Conservation (phyloP, 2,113 vertebrate species). For the Oryzias javanicus region DNA sequence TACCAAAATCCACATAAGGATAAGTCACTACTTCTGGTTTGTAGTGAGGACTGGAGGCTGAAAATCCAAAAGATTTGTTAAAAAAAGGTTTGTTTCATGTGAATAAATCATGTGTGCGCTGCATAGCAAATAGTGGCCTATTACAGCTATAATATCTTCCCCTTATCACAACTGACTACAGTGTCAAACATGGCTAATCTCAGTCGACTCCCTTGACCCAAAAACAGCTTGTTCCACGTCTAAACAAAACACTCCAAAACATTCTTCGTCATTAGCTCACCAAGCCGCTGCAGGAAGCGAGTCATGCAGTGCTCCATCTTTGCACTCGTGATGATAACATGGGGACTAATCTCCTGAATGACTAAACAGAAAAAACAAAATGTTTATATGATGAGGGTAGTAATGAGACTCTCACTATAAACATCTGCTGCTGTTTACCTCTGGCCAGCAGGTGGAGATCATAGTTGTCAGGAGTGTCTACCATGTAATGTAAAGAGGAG, state of each 20-base stretch:
- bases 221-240: constrained; percentile 26
- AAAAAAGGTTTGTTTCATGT: neutral
- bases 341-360: constrained; percentile 83
- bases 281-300: constrained; percentile 79
- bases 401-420: too few relatives aligned
- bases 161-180: constrained; percentile 19
- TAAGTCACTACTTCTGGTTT: constrained; percentile 86
- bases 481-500: constrained; percentile 86
- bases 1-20: constrained; percentile 91
- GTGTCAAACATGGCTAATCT: constrained; percentile 27
- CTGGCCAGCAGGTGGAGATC: constrained; percentile 83
- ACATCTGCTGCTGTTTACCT: constrained; percentile 65
- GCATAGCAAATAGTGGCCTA: neutral
- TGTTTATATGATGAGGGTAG: neutral
- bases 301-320: constrained; percentile 88
- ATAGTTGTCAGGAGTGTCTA: constrained; percentile 81
- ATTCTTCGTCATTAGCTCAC: constrained; percentile 52
- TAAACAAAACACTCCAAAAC: constrained; percentile 22
- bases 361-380: constrained; percentile 65
- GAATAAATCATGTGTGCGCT: neutral
- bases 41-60: constrained; percentile 74
- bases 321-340: constrained; percentile 87
- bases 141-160: constrained; percentile 5
- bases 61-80: constrained; percentile 5
- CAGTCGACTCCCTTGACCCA: constrained; percentile 44